Evolutionary conservation across 2,797 vertebrate genomes (phyloP).

Genomic region (Sebastes oblongus): DNA sequence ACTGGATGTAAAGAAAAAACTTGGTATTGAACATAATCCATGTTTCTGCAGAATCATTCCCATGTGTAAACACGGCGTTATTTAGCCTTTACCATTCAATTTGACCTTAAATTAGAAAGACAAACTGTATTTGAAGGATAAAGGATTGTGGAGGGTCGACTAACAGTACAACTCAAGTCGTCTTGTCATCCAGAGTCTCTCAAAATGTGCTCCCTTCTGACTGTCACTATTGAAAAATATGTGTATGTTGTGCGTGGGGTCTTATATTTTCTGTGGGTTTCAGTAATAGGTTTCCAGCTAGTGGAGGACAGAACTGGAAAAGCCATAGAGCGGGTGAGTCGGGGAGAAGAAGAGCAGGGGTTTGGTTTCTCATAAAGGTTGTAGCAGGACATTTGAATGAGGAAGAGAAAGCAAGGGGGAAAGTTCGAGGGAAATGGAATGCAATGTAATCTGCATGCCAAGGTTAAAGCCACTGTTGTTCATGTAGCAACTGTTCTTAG

Average conservation of each 20-base stretch:
- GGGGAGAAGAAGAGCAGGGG: neutral
- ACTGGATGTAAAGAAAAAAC: neutral
- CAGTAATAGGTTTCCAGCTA: neutral
- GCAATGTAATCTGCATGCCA: conserved; percentile 62
- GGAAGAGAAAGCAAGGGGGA: conserved; percentile 17
- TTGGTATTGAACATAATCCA: neutral
- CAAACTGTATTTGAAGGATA: neutral
- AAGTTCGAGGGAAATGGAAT: conserved; percentile 31
- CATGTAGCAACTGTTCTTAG: conserved; percentile 73
- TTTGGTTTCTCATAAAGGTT: neutral
- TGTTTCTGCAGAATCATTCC: neutral
- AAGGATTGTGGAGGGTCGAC: neutral
- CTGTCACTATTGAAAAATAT: neutral
- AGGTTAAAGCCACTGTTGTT: conserved; percentile 75
- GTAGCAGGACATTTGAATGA: conserved; percentile 2
- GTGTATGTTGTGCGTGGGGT: neutral
- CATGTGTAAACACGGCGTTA: neutral
- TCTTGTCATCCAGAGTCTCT: neutral
- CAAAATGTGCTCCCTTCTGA: neutral
- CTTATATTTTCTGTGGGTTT: neutral
- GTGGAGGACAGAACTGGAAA: neutral
- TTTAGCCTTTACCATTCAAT: neutral
- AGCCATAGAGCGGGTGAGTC: neutral
- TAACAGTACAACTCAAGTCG: neutral
- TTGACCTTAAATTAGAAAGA: neutral